Conservation (phyloP, 2,797 vertebrate species). For the Poecile montanus region DNA sequence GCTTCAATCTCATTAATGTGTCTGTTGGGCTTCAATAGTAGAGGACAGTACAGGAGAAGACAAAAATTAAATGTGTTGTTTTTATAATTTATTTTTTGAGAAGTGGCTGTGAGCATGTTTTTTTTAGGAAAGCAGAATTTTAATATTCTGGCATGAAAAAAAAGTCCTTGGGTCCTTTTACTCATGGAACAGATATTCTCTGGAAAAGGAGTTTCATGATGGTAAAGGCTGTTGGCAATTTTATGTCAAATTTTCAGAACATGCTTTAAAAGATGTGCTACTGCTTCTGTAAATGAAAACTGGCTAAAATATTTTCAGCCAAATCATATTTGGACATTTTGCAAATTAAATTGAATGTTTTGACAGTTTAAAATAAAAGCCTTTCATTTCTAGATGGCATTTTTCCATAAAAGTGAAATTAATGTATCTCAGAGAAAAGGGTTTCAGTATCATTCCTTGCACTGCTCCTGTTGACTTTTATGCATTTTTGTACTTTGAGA, state of each 20-base stretch:
- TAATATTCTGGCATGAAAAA: background rate
- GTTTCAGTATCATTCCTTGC: background rate
- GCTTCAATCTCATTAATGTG: background rate
- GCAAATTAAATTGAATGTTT: background rate
- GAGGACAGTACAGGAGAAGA: background rate
- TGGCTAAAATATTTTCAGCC: background rate
- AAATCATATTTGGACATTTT: background rate
- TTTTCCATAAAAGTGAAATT: slow-evolving; percentile 10
- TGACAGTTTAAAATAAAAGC: background rate
- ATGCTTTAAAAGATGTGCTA: background rate
- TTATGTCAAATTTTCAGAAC: background rate
- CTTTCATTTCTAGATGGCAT: background rate
- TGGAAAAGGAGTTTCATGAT: background rate
- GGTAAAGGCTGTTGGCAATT: background rate
- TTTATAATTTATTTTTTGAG: background rate
- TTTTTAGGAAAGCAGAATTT: background rate
- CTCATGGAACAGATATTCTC: background rate
- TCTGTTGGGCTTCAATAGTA: background rate
- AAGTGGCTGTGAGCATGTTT: background rate
- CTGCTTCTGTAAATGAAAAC: background rate
- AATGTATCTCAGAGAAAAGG: background rate
- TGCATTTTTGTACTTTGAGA: background rate
- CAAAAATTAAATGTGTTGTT: background rate
- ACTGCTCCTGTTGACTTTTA: background rate
- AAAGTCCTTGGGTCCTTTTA: background rate